Evolutionary conservation across 2,113 vertebrate genomes (phyloP), one percentile per base, ranked within the genome.

Genomic region (Cygnus atratus): DNA sequence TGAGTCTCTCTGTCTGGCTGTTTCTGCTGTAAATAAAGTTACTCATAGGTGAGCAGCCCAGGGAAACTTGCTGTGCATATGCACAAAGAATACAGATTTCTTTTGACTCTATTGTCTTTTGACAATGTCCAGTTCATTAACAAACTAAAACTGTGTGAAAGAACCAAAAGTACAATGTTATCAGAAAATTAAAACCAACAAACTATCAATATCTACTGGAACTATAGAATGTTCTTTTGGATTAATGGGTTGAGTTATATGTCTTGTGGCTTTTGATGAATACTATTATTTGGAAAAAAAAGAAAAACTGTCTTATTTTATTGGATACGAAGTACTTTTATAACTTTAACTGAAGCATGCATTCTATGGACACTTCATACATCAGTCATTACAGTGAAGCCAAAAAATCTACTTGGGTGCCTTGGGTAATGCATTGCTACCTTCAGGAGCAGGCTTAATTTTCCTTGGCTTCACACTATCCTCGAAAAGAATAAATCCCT

Each of bases 11-110:
- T 97, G 88, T 86, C 95, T 96, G 91, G 10, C 74, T 96, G 66
- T 20, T 92, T 73, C 71, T 83, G 21, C 46, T 88, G 91, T 86
- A 96, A 92, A 94, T 80, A 55, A 80, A 91, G 48, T 88, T 96
- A 91, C 55, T 95, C 41, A 74, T 2, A 67, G 28, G 58, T 87
- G 82, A 93, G 19, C 22, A 90, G 55, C 75, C 57, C 82, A 62
- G 65, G 77, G 71, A 93, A 96, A 72, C 13, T 90, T 87, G 37
- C 48, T 81, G n/a, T 44, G 48, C 33, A 17, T 46, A 33, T 20
- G 59, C 3, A 10, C 26, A 87, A 39, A 75, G 28, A 87, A 83
- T 55, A 77, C 14, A 85, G 41, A 39, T 66, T 58, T 90, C 21
- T 80, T 91, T 94, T 92, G 44, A 62, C 73, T 86, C 37, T 68